phyloP scores from a whole-genome alignment of 2,888 invertebrate species.

The Heliconius sara region DNA sequence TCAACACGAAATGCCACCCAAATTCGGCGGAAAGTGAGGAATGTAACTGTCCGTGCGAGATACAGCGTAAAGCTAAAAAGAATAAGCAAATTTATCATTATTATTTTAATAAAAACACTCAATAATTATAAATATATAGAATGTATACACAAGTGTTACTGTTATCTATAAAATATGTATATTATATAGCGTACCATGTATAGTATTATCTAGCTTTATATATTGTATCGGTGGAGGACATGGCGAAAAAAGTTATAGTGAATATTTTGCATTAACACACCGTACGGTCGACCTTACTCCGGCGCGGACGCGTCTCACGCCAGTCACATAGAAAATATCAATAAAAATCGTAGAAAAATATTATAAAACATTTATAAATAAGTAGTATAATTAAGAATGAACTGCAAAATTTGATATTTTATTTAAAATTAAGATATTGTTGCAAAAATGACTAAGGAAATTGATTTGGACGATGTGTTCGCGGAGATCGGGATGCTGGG shows the following conservation, averaged over 20 bases:
- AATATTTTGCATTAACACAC: constrained; percentile 23
- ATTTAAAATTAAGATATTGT: neutral
- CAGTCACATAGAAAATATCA: neutral
- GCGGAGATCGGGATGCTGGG: constrained; percentile 75
- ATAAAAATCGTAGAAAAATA: neutral
- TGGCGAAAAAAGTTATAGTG: constrained; percentile 3
- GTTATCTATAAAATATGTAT: neutral
- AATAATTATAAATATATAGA: neutral
- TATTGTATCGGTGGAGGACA: neutral
- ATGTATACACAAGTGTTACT: neutral
- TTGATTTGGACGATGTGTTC: constrained; percentile 64
- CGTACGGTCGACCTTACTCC: neutral
- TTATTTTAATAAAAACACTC: neutral
- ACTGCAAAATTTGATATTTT: neutral
- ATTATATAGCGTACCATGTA: neutral
- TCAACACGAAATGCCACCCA: no score
- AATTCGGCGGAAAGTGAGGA: no score
- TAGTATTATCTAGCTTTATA: neutral
- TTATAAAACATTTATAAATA: neutral
- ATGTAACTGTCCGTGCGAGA: no score
- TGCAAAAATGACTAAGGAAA: constrained; percentile 21
- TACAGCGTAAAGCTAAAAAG: no score
- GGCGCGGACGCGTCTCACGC: constrained; percentile 14
- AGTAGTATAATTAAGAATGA: neutral
- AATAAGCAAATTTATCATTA: neutral